Conservation (phyloP, 2,888 invertebrate genomes). For the Diaperis boleti region DNA sequence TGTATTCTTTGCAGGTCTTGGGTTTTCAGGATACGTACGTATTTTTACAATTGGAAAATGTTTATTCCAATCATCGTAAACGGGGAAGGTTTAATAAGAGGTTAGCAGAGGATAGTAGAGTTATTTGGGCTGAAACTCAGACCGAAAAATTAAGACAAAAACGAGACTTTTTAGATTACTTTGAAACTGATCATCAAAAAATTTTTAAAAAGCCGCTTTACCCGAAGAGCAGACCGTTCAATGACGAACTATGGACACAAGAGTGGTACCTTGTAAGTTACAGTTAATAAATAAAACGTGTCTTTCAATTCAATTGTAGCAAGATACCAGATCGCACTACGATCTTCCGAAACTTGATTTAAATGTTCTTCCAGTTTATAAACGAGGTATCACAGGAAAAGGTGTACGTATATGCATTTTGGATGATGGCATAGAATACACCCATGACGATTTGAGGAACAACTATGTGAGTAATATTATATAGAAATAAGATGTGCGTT, state of each 20-base stretch:
- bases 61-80: slow-evolving; percentile 71
- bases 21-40: slow-evolving; percentile 72
- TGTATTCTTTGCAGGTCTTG: slow-evolving; percentile 52
- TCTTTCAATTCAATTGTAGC: slow-evolving; percentile 65
- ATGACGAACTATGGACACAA: slow-evolving; percentile 87
- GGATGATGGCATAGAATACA: slow-evolving; percentile 90
- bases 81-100: slow-evolving; percentile 70
- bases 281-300: slow-evolving; percentile 2
- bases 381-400: slow-evolving; percentile 81
- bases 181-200: slow-evolving; percentile 44
- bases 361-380: slow-evolving; percentile 87
- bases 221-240: slow-evolving; percentile 69
- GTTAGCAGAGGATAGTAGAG: slow-evolving; percentile 71
- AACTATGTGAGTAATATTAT: slow-evolving; percentile 92
- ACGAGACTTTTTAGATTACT: slow-evolving; percentile 65
- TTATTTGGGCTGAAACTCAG: slow-evolving; percentile 77
- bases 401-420: slow-evolving; percentile 85
- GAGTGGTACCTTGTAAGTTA: slow-evolving; percentile 91
- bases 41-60: slow-evolving; percentile 69
- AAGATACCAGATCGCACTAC: slow-evolving; percentile 75
- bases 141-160: slow-evolving; percentile 72
- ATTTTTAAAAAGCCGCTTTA: slow-evolving; percentile 45
- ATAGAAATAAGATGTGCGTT: too few species aligned
- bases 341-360: slow-evolving; percentile 81
- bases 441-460: slow-evolving; percentile 79